Percentiles rank a stretch among this genome's conserved stretches.
Conservation (phyloP, 2,888 invertebrate genomes). For the Thalpophila matura region DNA sequence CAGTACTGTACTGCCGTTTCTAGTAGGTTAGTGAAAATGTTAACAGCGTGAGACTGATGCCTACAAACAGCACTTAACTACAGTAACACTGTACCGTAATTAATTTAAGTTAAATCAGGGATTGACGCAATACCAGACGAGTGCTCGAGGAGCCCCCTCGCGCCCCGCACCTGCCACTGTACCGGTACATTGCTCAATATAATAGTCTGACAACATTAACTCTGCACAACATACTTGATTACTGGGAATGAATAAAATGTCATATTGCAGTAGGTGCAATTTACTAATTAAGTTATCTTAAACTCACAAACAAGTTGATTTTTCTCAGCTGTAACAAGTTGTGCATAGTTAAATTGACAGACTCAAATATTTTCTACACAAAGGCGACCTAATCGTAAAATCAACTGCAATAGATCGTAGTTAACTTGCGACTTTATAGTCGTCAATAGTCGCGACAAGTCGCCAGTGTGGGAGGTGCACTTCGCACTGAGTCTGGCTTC, state of each 20-base stretch:
- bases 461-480: conserved; percentile 43
- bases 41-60: conserved; percentile 77
- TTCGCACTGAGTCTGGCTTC: conserved; percentile 77
- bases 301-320: conserved; percentile 6
- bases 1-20: conserved; percentile 58
- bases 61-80: conserved; percentile 69
- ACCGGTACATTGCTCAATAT: conserved; percentile 45
- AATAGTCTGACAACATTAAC: conserved; percentile 50
- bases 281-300: conserved; percentile 18
- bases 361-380: conserved; percentile 35
- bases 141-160: conserved; percentile 35
- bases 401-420: not conserved
- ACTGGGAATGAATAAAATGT: not conserved
- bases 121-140: conserved; percentile 84
- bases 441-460: conserved; percentile 19
- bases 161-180: conserved; percentile 13
- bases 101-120: conserved; percentile 80
- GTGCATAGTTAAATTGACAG: conserved; percentile 62
- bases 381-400: conserved; percentile 10
- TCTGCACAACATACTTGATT: conserved; percentile 44
- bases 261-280: conserved; percentile 13
- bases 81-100: conserved; percentile 73
- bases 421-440: conserved; percentile 15
- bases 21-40: conserved; percentile 71
- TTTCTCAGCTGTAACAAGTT: conserved; percentile 38